Evolutionary conservation across 2,888 invertebrate species (phyloP).

Genomic region (Cryptocheilus praepositus): DNA sequence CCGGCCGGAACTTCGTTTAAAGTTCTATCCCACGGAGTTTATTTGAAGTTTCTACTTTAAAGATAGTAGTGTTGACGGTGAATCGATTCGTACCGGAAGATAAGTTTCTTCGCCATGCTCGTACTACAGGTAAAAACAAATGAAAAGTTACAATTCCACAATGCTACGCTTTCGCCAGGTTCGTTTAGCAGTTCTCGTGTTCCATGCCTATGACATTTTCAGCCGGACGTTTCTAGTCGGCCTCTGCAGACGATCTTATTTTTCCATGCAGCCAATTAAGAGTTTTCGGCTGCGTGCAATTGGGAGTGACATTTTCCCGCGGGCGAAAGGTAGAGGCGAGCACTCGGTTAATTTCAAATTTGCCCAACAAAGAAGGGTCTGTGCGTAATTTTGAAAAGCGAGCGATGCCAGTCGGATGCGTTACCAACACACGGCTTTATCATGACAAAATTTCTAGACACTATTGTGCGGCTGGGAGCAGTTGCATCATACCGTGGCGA

Average conservation of each 20-base stretch:
- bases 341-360: too few species aligned
- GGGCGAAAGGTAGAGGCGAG: too few species aligned
- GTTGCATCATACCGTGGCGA: conserved; percentile 34
- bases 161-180: too few species aligned
- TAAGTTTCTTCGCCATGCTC: neutral
- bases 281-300: too few species aligned
- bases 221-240: too few species aligned
- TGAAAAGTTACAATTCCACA: neutral
- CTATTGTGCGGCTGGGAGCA: conserved; percentile 25
- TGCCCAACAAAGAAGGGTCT: neutral
- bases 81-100: neutral
- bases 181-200: too few species aligned
- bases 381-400: conserved; percentile 2
- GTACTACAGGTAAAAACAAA: neutral
- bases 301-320: too few species aligned
- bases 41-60: neutral
- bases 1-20: neutral
- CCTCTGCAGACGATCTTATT: too few species aligned
- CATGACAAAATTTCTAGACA: conserved; percentile 24
- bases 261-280: too few species aligned
- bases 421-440: neutral
- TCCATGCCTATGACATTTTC: too few species aligned
- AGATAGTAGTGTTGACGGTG: neutral
- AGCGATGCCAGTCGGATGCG: neutral
- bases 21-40: neutral